Evolutionary conservation across 2,113 vertebrate species (phyloP).

Genomic region (Todiramphus chloris): DNA sequence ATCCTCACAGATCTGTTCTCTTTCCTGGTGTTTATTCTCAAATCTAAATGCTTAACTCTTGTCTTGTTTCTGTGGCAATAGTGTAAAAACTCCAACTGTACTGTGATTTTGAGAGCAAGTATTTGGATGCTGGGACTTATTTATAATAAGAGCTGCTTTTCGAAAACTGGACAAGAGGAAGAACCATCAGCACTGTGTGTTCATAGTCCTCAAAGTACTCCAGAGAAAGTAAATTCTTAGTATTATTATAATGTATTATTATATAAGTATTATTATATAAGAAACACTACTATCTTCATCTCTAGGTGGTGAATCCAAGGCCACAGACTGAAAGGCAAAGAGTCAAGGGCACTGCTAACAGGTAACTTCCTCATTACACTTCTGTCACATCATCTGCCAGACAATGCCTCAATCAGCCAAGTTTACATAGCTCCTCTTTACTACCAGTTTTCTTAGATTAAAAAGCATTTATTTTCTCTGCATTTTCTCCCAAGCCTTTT

Average conservation of each 20-base stretch:
- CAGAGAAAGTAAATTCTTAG: background rate
- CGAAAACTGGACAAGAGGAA: background rate
- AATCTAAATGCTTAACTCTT: background rate
- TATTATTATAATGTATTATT: background rate
- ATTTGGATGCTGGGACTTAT: background rate
- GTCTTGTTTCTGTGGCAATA: background rate
- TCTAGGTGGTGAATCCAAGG: background rate
- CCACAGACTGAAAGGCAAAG: background rate
- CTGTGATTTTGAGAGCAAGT: background rate
- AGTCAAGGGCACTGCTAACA: background rate
- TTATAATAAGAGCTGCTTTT: background rate
- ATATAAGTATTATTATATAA: background rate
- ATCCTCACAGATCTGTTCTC: background rate
- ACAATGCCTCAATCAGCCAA: background rate
- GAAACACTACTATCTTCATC: background rate
- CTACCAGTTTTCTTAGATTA: background rate
- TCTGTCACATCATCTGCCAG: background rate
- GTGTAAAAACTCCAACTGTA: background rate
- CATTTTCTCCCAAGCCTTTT: background rate
- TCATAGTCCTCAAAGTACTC: background rate
- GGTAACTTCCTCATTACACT: background rate
- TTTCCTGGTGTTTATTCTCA: background rate
- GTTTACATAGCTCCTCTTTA: background rate
- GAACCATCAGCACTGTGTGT: background rate
- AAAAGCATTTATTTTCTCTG: background rate